These are phyloP conservation scores for Trachythela sp. DNA, from an alignment of 64 coral and sea anemone species.

Conservation along the genomic window DNA sequence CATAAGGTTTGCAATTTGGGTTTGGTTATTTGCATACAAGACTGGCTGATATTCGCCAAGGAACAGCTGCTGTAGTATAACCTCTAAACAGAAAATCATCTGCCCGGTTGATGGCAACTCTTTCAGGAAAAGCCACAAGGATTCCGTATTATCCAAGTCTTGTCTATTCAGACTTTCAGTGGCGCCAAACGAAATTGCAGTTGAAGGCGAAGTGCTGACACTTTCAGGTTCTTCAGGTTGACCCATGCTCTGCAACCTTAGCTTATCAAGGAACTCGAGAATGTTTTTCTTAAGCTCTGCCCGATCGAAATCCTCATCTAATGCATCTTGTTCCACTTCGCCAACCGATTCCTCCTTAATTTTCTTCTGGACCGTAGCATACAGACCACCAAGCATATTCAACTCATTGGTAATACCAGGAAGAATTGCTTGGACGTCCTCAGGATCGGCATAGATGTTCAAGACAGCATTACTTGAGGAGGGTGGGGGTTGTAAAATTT, in stretches of 20 bases:
- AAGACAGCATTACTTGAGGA: neutral
- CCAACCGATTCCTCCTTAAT: neutral
- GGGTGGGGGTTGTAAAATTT: neutral
- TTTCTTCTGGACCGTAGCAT: neutral
- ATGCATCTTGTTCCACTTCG: neutral
- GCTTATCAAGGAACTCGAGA: neutral
- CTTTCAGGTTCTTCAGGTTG: neutral
- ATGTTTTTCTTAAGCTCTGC: neutral
- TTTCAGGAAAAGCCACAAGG: neutral
- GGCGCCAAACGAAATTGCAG: neutral
- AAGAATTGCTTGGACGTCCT: neutral
- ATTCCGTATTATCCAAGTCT: slow-evolving; percentile 14
- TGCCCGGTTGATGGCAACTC: neutral
- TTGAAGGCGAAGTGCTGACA: neutral
- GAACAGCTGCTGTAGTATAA: neutral
- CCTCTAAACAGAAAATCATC: neutral
- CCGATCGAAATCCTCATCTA: neutral
- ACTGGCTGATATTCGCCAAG: neutral
- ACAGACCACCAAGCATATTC: neutral
- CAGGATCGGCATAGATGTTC: neutral
- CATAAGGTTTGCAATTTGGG: neutral
- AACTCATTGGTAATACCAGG: neutral
- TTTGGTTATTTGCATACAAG: neutral
- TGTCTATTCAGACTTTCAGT: neutral
- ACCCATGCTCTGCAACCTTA: neutral